phyloP scores from a whole-genome alignment of 2,888 invertebrate species.

The Eudasyphora cyanicolor region DNA sequence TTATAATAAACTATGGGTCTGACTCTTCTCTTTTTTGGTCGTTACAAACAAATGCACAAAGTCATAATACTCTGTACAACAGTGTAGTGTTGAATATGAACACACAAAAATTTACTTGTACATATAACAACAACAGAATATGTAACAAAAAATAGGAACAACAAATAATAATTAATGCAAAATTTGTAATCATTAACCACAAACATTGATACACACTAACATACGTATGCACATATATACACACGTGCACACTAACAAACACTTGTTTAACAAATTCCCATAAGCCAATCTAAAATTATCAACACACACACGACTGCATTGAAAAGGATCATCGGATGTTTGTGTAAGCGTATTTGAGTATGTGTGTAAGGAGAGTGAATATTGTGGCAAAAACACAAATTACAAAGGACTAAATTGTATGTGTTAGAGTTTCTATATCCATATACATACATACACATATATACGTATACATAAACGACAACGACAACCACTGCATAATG shows the following conservation, averaged over 20 bases:
- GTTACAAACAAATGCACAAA: too few relatives aligned
- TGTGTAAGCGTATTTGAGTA: too few relatives aligned
- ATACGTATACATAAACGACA: slow-evolving; percentile 56
- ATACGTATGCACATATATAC: too few relatives aligned
- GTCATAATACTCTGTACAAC: too few relatives aligned
- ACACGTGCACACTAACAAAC: background rate
- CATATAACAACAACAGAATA: background rate
- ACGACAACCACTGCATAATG: slow-evolving; percentile 33
- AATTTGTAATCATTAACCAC: slow-evolving; percentile 35
- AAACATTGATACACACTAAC: background rate
- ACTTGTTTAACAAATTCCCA: slow-evolving; percentile 26
- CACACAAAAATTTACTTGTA: background rate
- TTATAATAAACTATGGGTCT: too few relatives aligned
- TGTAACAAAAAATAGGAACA: background rate
- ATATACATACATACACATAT: slow-evolving; percentile 62
- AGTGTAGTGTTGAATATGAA: too few relatives aligned
- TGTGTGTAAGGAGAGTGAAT: background rate
- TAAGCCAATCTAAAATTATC: slow-evolving; percentile 33
- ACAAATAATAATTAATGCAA: slow-evolving; percentile 27
- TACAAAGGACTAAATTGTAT: background rate
- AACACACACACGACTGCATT: background rate
- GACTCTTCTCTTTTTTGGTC: too few relatives aligned
- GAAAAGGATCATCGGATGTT: too few relatives aligned
- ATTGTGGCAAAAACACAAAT: slow-evolving; percentile 12
- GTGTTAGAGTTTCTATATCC: background rate